Evolutionary conservation across 2,113 vertebrate species (phyloP), one percentile per base, ranked within the genome.

Genomic region (Otis tarda): DNA sequence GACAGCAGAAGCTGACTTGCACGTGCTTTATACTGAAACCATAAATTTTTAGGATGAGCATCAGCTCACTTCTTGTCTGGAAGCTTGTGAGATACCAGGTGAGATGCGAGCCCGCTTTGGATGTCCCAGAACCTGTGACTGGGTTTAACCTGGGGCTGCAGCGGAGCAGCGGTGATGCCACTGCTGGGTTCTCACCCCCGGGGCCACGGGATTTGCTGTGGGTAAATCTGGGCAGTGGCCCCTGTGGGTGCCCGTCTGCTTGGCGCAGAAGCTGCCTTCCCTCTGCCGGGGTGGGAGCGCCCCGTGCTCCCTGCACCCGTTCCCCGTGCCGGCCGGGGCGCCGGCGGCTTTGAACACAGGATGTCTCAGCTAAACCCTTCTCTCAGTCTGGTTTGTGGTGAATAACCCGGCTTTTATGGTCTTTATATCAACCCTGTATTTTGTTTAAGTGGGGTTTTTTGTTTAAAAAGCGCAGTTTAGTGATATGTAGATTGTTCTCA

Each of bases 381-480:
- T 69, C 37, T 23, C 59, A 16, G 21, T 2, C 61, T 59, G 64
- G 4, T 3, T 69, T 21, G 8, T 25, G 91, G 81, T 7, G 43
- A 77, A 24, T 7, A 93, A 37, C 52, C n/a, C 43, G 22, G 41
- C 69, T 82, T n/a, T 68, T 59, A 68, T 8, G 11, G 52, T 52
- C 41, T 56, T 53, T 39, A 14, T 35, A 23, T 12, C 94, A 70
- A 18, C 37, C 8, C 10, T 0, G 6, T 12, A 7, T 56, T 93
- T 60, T 3, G 7, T 45, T 76, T 78, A 83, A 93, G 67, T 92
- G 74, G 49, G 74, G 49, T 10, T 25, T 49, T 12, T 93, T 91
- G 81, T 89, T 94, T 91, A 83, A 93, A 83, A 75, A 96, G 37
- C 8, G 55, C 77, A 63, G 60, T 90, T 95, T 71, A 56, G 80